Evolutionary conservation across 2,888 invertebrate species (phyloP).

Genomic region (Aproaerema taeniolella): DNA sequence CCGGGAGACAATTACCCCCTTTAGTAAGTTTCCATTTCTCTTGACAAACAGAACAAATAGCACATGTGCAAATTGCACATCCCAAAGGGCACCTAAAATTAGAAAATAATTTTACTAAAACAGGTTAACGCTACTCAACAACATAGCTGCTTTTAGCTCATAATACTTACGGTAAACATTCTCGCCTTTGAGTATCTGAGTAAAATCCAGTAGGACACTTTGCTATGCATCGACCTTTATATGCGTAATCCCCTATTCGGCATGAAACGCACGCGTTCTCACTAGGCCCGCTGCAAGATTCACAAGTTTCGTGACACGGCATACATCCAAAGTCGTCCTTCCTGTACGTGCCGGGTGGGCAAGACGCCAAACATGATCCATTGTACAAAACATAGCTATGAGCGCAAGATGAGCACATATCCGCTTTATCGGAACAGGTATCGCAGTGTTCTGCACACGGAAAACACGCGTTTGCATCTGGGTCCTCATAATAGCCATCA

Average conservation of each 20-base stretch:
- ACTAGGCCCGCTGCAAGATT: conserved; percentile 88
- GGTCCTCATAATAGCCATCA: conserved; percentile 91
- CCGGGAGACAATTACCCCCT: conserved; percentile 84
- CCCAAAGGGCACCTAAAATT: conserved; percentile 83
- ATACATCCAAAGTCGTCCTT: conserved; percentile 91
- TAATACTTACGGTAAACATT: conserved; percentile 81
- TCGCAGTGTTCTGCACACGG: conserved; percentile 93
- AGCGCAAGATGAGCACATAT: conserved; percentile 91
- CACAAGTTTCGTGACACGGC: conserved; percentile 87
- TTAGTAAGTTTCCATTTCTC: conserved; percentile 86
- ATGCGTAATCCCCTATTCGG: conserved; percentile 83
- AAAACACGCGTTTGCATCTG: conserved; percentile 87
- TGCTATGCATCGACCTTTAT: conserved; percentile 83
- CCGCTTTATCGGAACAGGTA: conserved; percentile 89
- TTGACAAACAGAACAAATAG: conserved; percentile 85
- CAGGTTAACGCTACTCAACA: no score
- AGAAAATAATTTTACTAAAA: no score
- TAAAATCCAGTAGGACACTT: conserved; percentile 86
- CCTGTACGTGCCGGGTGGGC: conserved; percentile 89
- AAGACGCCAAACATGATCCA: conserved; percentile 89
- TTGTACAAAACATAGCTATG: conserved; percentile 91
- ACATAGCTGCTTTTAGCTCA: conserved; percentile 32
- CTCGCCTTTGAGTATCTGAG: conserved; percentile 85
- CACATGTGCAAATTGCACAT: conserved; percentile 84
- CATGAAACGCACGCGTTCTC: conserved; percentile 89